Base-by-base conservation (phyloP, 2,888 invertebrate species). In the Thera britannica region DNA sequence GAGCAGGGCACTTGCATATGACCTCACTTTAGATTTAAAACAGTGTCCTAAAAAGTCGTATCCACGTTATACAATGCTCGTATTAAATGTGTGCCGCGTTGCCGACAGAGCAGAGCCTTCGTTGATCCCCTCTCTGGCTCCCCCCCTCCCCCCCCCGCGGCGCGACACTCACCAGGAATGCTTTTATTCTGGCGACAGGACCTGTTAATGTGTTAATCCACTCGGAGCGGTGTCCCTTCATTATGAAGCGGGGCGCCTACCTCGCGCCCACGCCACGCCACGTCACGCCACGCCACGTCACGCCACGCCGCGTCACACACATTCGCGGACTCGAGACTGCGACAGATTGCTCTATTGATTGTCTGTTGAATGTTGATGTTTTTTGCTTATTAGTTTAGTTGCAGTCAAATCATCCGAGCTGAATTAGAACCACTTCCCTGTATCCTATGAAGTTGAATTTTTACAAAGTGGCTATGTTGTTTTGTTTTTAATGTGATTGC, bases 131-230 rank as follows among this genome's bases (percentile, higher is more conserved):
- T 54, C 5, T 9, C 57, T 38, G 49, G 41, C 59, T 6, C 49
- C 48, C 51, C 52, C 35, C 41, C 46, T 9, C 46, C 11, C 48
- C 34, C 46, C 60, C 55, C 60, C 59, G 55, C 64, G 67, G 55
- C 59, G 70, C 79, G 83, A 87, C 90, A 88, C 79, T 78, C 80
- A 77, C 79, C 83, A 82, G 87, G 90, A 91, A 91, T 88, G 91
- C 90, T 92, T 91, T 92, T 89, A 92, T 85, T 78, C 85, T 77
- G 87, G 85, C 89, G 89, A 84, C 86, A 76, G 83, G 84, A 81
- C 84, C 88, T 83, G 85, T 87, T 92, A 91, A 92, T 91, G 92
- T 92, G 89, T 92, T 92, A 92, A 92, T 92, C 90, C 91, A 90
- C 89, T 92, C 83, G 82, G 85, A 84, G 86, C 87, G 86, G 79